Base-by-base conservation (phyloP, 2,888 invertebrate genomes). In the Congeria kusceri region DNA sequence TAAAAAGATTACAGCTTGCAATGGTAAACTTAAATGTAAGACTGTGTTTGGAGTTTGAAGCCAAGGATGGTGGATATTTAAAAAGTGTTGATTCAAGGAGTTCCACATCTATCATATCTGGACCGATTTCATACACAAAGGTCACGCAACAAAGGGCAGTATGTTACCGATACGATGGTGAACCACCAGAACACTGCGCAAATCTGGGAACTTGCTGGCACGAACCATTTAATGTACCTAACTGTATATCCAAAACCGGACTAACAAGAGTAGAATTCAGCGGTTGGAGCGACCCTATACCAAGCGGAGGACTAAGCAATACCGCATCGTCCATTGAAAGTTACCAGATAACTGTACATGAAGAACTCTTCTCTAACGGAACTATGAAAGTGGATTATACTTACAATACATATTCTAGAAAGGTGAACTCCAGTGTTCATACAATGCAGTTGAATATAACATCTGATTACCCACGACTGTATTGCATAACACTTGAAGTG, bases 211-310 rank as follows among this genome's bases (percentile, higher is more conserved):
- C 1, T 2, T 74, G 74, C 39, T 23, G 15, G 0, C 25, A 25
- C 18, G 68, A 83, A 15, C 78, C 85, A 18, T 1, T 85, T 0
- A 13, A 39, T 2, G 29, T 83, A 27, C 49, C 57, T n/a, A 25
- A 44, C 11, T 29, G 65, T 25, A 29, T 83, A 4, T 78, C 77
- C 2, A 63, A 57, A 5, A 20, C 62, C 0, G 32, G 32, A 25
- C 18, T 25, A 0, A 47, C 77, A n/a, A 56, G 0, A 11, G 46
- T 83, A 11, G 23, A 44, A 1, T 72, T 79, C 56, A 3, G 53
- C 2, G 80, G 76, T 15, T 85, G 85, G 85, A 18, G 23, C 39
- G 85, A 85, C 56, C 80, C 83, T 13, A 20, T 59, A 20, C 76
- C 77, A 18, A 0, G 13, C 15, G 65, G 61, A 57, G 71, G 66